phyloP scores from a whole-genome alignment of 1,140 invertebrate species.

The Drosophila elegans region DNA sequence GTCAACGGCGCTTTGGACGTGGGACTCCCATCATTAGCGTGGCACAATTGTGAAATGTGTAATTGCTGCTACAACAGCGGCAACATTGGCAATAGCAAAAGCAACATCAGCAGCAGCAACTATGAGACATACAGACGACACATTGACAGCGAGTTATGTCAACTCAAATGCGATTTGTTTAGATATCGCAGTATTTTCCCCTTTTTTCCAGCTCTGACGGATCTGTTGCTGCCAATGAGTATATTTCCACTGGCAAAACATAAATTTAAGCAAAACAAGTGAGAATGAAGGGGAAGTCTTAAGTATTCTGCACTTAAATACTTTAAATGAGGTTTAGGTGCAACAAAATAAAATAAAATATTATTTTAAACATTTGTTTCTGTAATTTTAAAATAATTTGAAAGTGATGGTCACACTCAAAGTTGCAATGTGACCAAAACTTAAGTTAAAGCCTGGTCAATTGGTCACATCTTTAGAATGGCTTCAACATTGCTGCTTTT shows the following conservation, averaged over 20 bases:
- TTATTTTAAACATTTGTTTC: too few relatives aligned
- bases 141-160: constrained; percentile 81
- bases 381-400: too few relatives aligned
- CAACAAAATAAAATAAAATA: not conserved
- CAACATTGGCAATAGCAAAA: constrained; percentile 29
- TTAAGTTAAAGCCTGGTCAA: not conserved
- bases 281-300: not conserved
- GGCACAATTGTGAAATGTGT: constrained; percentile 83
- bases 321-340: too few relatives aligned
- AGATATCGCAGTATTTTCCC: constrained; percentile 43
- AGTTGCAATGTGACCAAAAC: not conserved
- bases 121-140: constrained; percentile 77
- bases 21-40: constrained; percentile 82
- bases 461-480: too few relatives aligned
- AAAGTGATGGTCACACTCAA: not conserved
- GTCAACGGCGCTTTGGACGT: constrained; percentile 74
- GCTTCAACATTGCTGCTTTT: too few relatives aligned
- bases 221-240: constrained; percentile 63
- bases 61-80: constrained; percentile 73
- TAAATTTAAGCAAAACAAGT: constrained; percentile 57
- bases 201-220: constrained; percentile 15
- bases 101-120: constrained; percentile 51
- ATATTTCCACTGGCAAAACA: constrained; percentile 46
- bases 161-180: constrained; percentile 79
- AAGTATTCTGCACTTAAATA: not conserved